Evolutionary conservation across 35 echinoderm and acorn worm genomes (phyloP).

Genomic region (Lytechinus variegatus): DNA sequence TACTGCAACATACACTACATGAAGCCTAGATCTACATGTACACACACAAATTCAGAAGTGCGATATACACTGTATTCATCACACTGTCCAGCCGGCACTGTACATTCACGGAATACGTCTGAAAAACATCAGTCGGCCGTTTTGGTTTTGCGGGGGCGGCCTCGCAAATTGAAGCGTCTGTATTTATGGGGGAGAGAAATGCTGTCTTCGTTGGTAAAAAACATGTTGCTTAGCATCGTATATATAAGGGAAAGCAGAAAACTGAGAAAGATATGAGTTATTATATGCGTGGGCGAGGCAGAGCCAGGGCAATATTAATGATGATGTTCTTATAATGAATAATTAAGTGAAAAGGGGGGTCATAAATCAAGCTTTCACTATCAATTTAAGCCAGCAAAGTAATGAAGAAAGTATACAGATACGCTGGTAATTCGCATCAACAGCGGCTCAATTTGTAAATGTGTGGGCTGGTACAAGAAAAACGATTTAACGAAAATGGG

Average conservation of each 20-base stretch:
- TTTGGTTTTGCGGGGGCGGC: slow-evolving; percentile 33
- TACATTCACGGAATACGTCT: not conserved
- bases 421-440: not conserved
- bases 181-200: not conserved
- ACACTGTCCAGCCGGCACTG: not conserved
- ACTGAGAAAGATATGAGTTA: not conserved
- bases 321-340: not conserved
- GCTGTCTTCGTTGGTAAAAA: not conserved
- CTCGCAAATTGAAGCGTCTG: not conserved
- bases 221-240: not conserved
- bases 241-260: not conserved
- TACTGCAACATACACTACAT: not conserved
- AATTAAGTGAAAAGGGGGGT: not conserved
- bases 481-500: not conserved
- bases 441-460: not conserved
- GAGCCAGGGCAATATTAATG: not conserved
- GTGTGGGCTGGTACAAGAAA: not conserved
- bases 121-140: not conserved
- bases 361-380: not conserved
- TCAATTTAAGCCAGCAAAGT: not conserved
- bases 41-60: not conserved
- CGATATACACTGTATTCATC: not conserved
- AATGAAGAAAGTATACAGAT: not conserved
- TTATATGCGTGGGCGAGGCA: not conserved
- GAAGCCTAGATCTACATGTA: not conserved